phyloP scores from a whole-genome alignment of 2,113 vertebrate genomes.

The Lonchura striata region DNA sequence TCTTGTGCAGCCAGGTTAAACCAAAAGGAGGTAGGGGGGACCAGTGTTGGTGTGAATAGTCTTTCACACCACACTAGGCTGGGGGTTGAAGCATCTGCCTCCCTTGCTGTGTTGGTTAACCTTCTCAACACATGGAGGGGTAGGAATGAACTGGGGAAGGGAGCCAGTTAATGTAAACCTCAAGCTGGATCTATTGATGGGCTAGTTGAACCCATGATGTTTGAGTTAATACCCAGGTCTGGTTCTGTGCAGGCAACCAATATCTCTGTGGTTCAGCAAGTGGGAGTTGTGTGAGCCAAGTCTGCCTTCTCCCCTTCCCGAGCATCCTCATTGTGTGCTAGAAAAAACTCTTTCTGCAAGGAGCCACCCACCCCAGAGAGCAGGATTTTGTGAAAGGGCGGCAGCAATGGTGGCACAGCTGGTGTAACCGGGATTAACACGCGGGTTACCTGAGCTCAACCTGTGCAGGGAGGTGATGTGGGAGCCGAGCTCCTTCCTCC shows the following conservation, averaged over 20 bases:
- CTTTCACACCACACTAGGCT: background rate
- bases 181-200: rapidly evolving
- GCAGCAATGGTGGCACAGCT: background rate
- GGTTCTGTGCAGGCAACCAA: background rate
- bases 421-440: background rate
- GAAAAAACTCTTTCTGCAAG: background rate
- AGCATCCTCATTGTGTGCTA: background rate
- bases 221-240: background rate
- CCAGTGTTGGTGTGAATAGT: rapidly evolving
- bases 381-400: rapidly evolving
- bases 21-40: background rate
- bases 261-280: background rate
- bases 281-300: background rate
- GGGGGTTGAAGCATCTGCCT: background rate
- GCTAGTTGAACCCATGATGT: background rate
- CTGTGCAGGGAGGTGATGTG: rapidly evolving
- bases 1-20: background rate
- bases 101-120: no score
- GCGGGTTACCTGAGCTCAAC: no score
- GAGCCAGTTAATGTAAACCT: background rate
- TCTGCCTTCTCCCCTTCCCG: rapidly evolving
- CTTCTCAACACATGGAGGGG: rapidly evolving
- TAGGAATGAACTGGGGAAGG: background rate
- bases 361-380: background rate
- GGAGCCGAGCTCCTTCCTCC: background rate